phyloP scores from a whole-genome alignment of 2,888 invertebrate species.

The Leptinotarsa rubiginosa region DNA sequence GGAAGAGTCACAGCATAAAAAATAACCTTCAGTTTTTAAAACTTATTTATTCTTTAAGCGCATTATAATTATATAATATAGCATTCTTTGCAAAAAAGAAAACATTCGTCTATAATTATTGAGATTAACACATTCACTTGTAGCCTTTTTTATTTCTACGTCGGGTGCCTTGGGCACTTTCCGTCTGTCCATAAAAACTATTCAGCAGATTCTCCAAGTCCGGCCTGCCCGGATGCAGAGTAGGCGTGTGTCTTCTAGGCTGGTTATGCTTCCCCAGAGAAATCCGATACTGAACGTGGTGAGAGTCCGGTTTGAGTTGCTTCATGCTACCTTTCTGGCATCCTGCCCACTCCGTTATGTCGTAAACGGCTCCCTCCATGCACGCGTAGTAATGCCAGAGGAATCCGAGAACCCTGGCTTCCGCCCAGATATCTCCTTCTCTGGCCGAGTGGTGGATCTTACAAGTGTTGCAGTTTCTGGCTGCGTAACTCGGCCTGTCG shows the following conservation, averaged over 20 bases:
- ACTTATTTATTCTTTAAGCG: constrained; percentile 52
- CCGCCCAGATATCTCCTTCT: constrained; percentile 98
- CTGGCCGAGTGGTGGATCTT: constrained; percentile 90
- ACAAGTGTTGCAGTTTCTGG: constrained; percentile 90
- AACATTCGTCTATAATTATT: constrained; percentile 38
- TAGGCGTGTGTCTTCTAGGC: constrained; percentile 53
- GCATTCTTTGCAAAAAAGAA: constrained; percentile 42
- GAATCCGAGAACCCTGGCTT: constrained; percentile 85
- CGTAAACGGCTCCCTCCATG: constrained; percentile 95
- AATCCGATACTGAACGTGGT: constrained; percentile 90
- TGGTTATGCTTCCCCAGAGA: constrained; percentile 74
- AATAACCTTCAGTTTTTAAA: constrained; percentile 38
- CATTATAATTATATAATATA: constrained; percentile 43
- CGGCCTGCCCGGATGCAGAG: constrained; percentile 73
- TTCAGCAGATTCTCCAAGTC: constrained; percentile 86
- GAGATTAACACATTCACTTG: constrained; percentile 52
- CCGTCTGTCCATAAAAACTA: constrained; percentile 79
- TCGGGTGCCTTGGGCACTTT: constrained; percentile 56
- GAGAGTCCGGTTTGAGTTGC: constrained; percentile 90
- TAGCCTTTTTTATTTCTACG: constrained; percentile 60
- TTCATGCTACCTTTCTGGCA: constrained; percentile 86
- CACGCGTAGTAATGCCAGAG: constrained; percentile 96
- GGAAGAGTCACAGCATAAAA: not conserved
- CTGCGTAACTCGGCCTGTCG: constrained; percentile 90
- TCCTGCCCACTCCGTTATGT: constrained; percentile 97